phyloP scores from a whole-genome alignment of 2,113 vertebrate genomes.

The Coreoperca whiteheadi region DNA sequence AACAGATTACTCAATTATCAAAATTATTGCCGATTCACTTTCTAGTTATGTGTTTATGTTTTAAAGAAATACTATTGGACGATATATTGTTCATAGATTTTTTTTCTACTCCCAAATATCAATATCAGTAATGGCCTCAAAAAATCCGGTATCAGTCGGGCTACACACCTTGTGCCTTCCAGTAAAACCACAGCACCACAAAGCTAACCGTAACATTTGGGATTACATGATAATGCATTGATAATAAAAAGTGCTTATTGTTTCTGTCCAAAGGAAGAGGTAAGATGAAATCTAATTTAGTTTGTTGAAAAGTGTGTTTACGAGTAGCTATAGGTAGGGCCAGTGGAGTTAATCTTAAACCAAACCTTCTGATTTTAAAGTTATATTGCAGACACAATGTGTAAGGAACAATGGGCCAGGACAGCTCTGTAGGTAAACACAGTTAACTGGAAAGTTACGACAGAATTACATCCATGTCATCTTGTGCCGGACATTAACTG shows the following conservation, averaged over 20 bases:
- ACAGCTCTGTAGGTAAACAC: background rate
- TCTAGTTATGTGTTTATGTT: background rate
- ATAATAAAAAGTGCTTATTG: too few species aligned
- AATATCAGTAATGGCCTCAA: too few species aligned
- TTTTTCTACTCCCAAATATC: too few species aligned
- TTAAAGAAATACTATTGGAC: background rate
- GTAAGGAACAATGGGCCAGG: background rate
- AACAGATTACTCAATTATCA: too few species aligned
- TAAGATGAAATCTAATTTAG: background rate
- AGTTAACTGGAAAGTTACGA: background rate
- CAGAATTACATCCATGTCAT: background rate
- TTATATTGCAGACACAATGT: background rate
- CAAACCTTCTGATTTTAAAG: background rate
- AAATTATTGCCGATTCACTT: too few species aligned
- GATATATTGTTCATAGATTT: background rate
- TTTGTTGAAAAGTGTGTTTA: background rate
- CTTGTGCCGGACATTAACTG: background rate
- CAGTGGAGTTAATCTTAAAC: background rate
- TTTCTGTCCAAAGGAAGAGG: background rate
- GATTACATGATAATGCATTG: too few species aligned
- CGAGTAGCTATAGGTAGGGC: background rate
- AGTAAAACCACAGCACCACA: too few species aligned
- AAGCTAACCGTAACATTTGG: too few species aligned
- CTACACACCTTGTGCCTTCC: too few species aligned
- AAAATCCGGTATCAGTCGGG: too few species aligned